Base-by-base conservation (phyloP, 2,113 vertebrate genomes). In the Sorex araneus region DNA sequence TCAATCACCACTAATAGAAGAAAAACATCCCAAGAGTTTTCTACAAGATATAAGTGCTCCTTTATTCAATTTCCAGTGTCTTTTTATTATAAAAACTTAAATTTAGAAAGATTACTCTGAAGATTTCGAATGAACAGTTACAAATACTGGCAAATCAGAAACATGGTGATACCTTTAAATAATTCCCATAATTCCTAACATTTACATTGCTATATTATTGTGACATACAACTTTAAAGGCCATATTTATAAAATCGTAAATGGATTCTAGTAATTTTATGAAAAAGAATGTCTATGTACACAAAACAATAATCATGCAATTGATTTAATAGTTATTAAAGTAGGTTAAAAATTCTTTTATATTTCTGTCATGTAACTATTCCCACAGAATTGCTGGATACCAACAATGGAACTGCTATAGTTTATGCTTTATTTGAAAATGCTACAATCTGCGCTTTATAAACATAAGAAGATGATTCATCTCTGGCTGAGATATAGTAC, bases 31-130 rank as follows among this genome's bases (percentile, higher is more conserved):
- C 94, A 81, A 13, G 82, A 21, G 67, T 10, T 23, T 28, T 34
- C 15, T 80, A 50, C 47, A 28, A 79, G 5, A 85, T n/a, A 27
- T 8, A 93, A 95, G 11, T 8, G 60, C 78, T 79, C 32, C 57
- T 95, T 13, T 11, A 92, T 92, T 93, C 73, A 88, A 77, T 96
- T 94, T 91, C 73, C 76, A 91, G 0, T 43, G 25, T 89, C 92
- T 94, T 88, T 95, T 43, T 50, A 66, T 60, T 91, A 36, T 63
- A 97, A 96, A 96, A 45, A 89, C 15, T 3, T 36, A 91, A 92
- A 94, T 94, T 95, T 93, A 79, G 13, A 19, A 84, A 57, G n/a
- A 9, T 77, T 89, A 18, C 45, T 23, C 80, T 78, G 64, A 84
- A 92, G 0, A 94, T n/a, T 71, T 19, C 9, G 1, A 11, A 80